A percentile compares a stretch with the other conserved stretches of the same genome.
phyloP scores from a whole-genome alignment of 1,140 invertebrate genomes.

The Triops cancriformis region DNA sequence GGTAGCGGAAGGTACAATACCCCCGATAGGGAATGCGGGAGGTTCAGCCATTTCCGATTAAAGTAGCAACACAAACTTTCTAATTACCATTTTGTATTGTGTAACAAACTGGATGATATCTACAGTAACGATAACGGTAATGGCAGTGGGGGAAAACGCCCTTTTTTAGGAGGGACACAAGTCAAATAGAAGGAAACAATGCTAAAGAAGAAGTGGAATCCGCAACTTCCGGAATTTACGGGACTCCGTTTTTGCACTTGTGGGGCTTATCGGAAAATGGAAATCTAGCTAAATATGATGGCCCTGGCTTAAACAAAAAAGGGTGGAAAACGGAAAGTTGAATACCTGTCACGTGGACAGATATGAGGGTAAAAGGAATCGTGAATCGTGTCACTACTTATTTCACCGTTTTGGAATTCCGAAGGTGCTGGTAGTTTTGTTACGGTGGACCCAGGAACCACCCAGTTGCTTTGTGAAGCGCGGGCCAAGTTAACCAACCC shows the following conservation, averaged over 20 bases:
- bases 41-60: neutral
- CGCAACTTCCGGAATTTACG: neutral
- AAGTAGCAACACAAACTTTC: neutral
- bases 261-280: neutral
- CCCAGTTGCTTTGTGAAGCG: neutral
- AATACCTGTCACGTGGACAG: neutral
- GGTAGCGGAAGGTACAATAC: neutral
- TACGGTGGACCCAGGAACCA: neutral
- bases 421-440: neutral
- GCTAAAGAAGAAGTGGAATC: neutral
- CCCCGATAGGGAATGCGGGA: neutral
- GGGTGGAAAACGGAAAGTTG: neutral
- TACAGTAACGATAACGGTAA: neutral
- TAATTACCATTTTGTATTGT: neutral
- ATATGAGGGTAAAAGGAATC: neutral
- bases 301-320: neutral
- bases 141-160: neutral
- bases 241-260: neutral
- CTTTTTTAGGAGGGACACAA: neutral
- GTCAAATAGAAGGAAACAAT: no score
- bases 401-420: neutral
- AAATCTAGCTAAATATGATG: neutral
- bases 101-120: neutral
- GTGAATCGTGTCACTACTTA: neutral
- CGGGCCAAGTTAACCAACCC: neutral